Conservation (phyloP, 2,797 vertebrate species). For the Anabacerthia variegaticeps region DNA sequence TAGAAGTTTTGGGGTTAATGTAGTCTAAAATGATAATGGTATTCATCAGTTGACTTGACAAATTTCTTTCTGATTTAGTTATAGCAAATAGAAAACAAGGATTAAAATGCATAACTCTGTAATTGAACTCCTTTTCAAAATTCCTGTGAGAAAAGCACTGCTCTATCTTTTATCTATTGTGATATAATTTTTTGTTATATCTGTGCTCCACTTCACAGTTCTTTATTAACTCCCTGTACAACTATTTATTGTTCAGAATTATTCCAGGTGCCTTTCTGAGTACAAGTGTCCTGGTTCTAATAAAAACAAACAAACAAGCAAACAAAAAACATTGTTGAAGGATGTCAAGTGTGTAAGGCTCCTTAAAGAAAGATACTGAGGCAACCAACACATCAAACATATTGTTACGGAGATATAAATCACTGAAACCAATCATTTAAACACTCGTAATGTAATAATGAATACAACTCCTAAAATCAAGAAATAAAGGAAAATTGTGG, state of each 20-base stretch:
- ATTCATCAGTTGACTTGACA: not conserved
- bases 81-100: not conserved
- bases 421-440: not conserved
- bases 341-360: not conserved
- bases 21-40: not conserved
- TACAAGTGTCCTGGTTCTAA: not conserved
- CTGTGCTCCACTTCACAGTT: not conserved
- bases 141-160: not conserved
- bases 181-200: slow-evolving; percentile 29
- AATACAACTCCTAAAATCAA: not conserved
- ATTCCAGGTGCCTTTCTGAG: not conserved
- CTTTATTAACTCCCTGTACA: slow-evolving; percentile 32
- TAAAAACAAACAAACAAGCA: not conserved
- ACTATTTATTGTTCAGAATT: slow-evolving; percentile 32
- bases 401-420: not conserved
- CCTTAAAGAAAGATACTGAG: not conserved
- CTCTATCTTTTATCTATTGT: not conserved
- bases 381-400: not conserved
- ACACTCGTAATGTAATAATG: not conserved
- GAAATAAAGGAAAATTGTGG: not conserved
- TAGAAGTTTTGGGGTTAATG: not conserved
- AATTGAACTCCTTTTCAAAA: slow-evolving; percentile 30
- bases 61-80: slow-evolving; percentile 10
- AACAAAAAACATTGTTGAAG: not conserved
- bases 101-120: not conserved